Evolutionary conservation across 1,140 invertebrate genomes (phyloP).

Genomic region (Brachystomella parvula): DNA sequence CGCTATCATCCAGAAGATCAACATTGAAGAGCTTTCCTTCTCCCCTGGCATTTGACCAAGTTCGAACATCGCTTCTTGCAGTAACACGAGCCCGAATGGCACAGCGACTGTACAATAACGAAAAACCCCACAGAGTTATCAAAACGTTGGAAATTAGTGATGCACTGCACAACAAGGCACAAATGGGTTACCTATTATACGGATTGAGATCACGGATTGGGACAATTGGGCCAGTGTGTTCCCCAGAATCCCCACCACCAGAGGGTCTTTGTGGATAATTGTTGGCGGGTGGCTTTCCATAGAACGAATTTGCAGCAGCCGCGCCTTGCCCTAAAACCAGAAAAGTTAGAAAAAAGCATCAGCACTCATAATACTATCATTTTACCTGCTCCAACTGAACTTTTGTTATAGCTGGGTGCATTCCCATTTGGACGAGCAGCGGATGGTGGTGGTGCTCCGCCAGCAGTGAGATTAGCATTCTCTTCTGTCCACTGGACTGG

Average conservation of each 20-base stretch:
- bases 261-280: background rate
- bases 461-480: constrained; percentile 23
- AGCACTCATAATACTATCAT: too few species aligned
- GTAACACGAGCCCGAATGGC: constrained; percentile 83
- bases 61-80: constrained; percentile 69
- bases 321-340: too few species aligned
- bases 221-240: background rate
- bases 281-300: constrained; percentile 5
- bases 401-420: too few species aligned
- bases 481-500: constrained; percentile 54
- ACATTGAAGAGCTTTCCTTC: constrained; percentile 91
- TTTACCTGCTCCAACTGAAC: too few species aligned
- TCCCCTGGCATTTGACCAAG: constrained; percentile 83
- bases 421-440: background rate
- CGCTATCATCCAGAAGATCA: constrained; percentile 84
- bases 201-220: constrained; percentile 36
- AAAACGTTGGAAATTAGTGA: constrained; percentile 4
- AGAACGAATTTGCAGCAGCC: background rate
- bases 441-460: background rate
- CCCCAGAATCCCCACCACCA: background rate
- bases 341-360: background rate
- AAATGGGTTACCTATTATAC: constrained; percentile 31
- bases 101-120: constrained; percentile 56
- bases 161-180: too few species aligned
- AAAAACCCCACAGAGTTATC: background rate